Percentiles rank a stretch among this genome's conserved stretches.
Conservation (phyloP, 37 sponge, comb jelly and placozoan species). For the Beroe forskalii region DNA sequence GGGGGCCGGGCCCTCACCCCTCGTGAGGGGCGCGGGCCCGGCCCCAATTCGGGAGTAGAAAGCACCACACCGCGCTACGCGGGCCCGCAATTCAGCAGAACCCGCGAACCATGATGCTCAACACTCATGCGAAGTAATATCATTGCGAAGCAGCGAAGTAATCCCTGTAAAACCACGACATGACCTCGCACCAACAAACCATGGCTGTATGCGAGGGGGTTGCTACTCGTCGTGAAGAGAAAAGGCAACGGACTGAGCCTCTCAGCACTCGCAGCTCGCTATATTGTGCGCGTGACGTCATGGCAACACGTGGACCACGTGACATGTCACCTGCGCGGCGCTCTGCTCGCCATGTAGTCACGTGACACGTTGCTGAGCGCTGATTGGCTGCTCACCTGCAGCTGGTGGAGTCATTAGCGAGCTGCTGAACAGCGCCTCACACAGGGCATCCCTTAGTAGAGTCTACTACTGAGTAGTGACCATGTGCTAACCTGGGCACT, state of each 20-base stretch:
- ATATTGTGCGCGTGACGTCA: not conserved
- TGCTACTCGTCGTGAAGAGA: constrained; percentile 56
- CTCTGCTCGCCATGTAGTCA: too few species aligned
- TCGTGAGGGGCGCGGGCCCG: not conserved
- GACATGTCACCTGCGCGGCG: not conserved
- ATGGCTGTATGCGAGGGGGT: constrained; percentile 37
- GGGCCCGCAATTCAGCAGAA: not conserved
- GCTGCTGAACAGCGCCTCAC: not conserved
- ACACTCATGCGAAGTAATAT: constrained; percentile 33
- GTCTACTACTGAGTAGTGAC: too few species aligned
- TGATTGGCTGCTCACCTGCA: constrained; percentile 26
- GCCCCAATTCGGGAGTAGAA: constrained; percentile 26
- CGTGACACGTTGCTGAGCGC: not conserved
- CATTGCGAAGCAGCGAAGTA: constrained; percentile 32
- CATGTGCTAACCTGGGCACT: too few species aligned
- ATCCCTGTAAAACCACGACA: constrained; percentile 39
- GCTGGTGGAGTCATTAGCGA: too few species aligned
- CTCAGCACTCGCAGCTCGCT: not conserved
- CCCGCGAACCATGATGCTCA: constrained; percentile 1
- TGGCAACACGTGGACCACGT: not conserved
- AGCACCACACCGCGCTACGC: constrained; percentile 10
- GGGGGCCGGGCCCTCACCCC: not conserved
- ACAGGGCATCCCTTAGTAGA: constrained; percentile 1
- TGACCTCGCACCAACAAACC: constrained; percentile 21
- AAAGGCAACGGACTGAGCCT: constrained; percentile 25